Evolutionary conservation across 2,113 vertebrate genomes (phyloP).

Genomic region (Formicarius rufipectus): DNA sequence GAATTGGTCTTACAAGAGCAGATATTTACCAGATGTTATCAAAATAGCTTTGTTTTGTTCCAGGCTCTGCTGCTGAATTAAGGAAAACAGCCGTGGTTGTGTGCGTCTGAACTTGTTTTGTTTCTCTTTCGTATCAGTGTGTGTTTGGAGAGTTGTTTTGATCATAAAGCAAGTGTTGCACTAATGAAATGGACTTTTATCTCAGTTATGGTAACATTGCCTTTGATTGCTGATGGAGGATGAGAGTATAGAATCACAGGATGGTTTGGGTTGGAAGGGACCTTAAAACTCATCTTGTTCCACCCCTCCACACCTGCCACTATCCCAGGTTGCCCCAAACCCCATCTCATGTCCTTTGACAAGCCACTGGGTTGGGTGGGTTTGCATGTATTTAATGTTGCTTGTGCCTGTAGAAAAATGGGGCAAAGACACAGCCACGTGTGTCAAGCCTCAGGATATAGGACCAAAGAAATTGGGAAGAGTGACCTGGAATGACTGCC

Average conservation of each 20-base stretch:
- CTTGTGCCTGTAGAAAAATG: rapidly evolving
- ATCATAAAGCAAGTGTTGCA: background rate
- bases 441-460: background rate
- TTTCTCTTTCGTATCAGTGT: background rate
- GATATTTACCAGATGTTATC: background rate
- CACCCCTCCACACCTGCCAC: background rate
- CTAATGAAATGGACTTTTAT: background rate
- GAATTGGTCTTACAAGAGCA: background rate
- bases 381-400: background rate
- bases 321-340: background rate
- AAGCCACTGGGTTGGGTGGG: rapidly evolving
- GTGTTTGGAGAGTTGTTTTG: background rate
- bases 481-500: background rate
- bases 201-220: background rate
- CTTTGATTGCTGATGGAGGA: background rate
- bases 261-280: background rate
- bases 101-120: background rate
- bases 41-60: background rate
- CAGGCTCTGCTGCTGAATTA: background rate
- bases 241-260: background rate
- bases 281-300: background rate
- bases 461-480: background rate
- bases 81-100: background rate
- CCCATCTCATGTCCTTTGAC: background rate
- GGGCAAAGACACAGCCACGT: background rate